Base-by-base conservation (phyloP, 2,113 vertebrate genomes). In the Azemiops feae region DNA sequence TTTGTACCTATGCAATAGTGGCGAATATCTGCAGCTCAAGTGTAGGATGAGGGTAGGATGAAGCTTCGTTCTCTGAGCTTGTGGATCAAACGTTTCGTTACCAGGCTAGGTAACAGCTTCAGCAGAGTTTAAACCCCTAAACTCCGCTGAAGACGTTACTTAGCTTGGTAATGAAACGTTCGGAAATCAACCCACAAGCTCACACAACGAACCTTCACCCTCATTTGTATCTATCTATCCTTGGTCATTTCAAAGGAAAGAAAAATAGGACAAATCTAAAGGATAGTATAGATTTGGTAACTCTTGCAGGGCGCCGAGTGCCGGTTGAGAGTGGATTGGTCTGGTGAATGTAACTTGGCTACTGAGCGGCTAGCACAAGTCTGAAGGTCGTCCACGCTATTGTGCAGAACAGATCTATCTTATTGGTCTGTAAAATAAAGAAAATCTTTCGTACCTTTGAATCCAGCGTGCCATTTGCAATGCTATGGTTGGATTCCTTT, bases 391-490 rank as follows among this genome's bases (percentile, higher is more conserved):
- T 22, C 74, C 7, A 43, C 22, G 34, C n/a, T 81, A 22, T 81
- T 81, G 20, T 81, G 34, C 22, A 60, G 18, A 52, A 87, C 5
- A 64, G 9, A 92, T 30, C 14, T 54, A 27, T 6, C 12, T 57
- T 81, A 81, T 4, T 58, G 60, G 34, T 52, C 18, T 25, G 23
- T 34, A 53, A 5, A 22, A 23, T 9, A 11, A 7, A 45, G 22
- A 45, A 89, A 89, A 30, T 87, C 52, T 11, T 34, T 47, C 91
- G 89, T 96, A 97, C 97, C 97, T 97, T 94, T 90, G 89, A 14
- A 5, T 95, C 92, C 39, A 50, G 50, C 34, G 30, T 93, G 64
- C 92, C 45, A 86, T 95, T 94, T 89, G 20, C 22, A 43, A 12
- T 92, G 7, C 25, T 90, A 27, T 10, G 85, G 39, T 87, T 89